These are phyloP conservation scores for Drosophila repleta DNA, from an alignment of 1,140 invertebrate genomes.

Conservation along the genomic window DNA sequence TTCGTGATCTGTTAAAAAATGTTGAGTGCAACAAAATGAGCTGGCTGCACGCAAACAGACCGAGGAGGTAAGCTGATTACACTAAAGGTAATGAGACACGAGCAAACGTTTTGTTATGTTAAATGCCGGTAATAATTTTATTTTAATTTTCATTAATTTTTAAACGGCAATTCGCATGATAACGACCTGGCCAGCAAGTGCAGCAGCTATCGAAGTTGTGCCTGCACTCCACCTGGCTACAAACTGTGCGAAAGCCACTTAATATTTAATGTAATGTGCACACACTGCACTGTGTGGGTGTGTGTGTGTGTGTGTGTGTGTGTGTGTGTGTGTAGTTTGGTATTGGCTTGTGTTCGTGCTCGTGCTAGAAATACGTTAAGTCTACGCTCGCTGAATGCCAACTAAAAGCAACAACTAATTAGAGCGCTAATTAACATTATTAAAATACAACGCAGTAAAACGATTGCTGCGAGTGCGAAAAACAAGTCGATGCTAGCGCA, in stretches of 20 bases:
- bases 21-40: constrained; percentile 54
- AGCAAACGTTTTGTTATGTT: constrained; percentile 64
- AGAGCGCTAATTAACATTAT: constrained; percentile 79
- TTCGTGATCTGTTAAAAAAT: constrained; percentile 29
- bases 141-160: constrained; percentile 73
- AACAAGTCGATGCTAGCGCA: constrained; percentile 6
- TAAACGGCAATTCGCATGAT: constrained; percentile 53
- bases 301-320: constrained; percentile 8
- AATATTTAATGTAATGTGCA: constrained; percentile 44
- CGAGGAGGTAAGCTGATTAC: constrained; percentile 5
- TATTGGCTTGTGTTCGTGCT: constrained; percentile 37
- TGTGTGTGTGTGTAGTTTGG: too few relatives aligned
- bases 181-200: constrained; percentile 17
- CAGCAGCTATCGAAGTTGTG: constrained; percentile 25
- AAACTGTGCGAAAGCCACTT: constrained; percentile 34
- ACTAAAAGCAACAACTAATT: constrained; percentile 75
- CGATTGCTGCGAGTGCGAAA: constrained; percentile 16
- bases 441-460: constrained; percentile 63
- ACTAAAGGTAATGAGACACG: constrained; percentile 16
- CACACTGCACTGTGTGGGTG: constrained; percentile 9
- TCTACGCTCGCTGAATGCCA: constrained; percentile 46
- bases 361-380: constrained; percentile 68
- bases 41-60: constrained; percentile 47
- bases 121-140: constrained; percentile 66
- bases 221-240: not conserved